Evolutionary conservation across 2,797 vertebrate genomes (phyloP).

Genomic region (Phalloptychus januarius): DNA sequence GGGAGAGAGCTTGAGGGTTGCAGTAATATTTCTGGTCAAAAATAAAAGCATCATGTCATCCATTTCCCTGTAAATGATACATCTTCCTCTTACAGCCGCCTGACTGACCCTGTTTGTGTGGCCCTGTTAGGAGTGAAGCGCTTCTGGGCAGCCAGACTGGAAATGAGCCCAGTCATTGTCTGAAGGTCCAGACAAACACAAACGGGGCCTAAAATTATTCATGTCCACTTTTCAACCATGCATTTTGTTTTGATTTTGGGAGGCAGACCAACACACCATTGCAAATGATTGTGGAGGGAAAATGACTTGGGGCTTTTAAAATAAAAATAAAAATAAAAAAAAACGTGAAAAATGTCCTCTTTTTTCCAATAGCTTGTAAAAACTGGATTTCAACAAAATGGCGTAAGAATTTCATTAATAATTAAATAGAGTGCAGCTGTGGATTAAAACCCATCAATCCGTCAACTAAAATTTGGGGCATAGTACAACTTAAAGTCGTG

Average conservation of each 20-base stretch:
- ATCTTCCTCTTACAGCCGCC: constrained; percentile 73
- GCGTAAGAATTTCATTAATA: background rate
- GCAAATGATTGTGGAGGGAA: background rate
- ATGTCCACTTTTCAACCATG: background rate
- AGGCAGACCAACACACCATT: background rate
- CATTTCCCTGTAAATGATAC: constrained; percentile 79
- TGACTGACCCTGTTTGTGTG: constrained; percentile 77
- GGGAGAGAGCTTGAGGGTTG: constrained; percentile 49
- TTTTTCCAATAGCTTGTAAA: background rate
- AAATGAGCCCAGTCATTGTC: constrained; percentile 73
- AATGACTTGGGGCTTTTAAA: background rate
- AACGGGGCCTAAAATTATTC: constrained; percentile 2
- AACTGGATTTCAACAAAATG: background rate
- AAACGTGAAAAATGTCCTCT: background rate
- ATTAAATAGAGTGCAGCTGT: background rate
- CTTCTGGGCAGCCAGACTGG: constrained; percentile 57
- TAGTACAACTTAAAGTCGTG: background rate
- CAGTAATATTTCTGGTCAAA: constrained; percentile 73
- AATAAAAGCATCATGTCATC: constrained; percentile 78
- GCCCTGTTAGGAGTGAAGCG: constrained; percentile 67
- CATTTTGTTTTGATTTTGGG: background rate
- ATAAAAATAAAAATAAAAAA: background rate
- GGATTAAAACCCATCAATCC: background rate
- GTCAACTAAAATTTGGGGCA: background rate
- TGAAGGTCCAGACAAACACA: constrained; percentile 49